Evolutionary conservation across 2,797 vertebrate genomes (phyloP).

Genomic region (Coregonus sp.): DNA sequence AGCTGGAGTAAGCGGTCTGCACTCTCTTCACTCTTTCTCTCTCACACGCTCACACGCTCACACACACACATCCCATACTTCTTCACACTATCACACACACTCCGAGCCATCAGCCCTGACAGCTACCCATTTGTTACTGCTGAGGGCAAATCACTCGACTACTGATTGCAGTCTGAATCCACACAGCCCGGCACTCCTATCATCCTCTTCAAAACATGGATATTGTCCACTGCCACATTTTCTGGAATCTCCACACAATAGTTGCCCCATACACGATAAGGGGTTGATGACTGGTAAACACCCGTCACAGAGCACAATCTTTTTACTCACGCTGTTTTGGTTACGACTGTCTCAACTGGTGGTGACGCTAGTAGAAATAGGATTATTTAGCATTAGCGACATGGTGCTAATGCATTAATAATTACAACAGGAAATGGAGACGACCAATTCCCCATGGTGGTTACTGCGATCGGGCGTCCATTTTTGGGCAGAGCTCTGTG

Average conservation of each 20-base stretch:
- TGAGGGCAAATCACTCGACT: slow-evolving; percentile 52
- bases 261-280: slow-evolving; percentile 38
- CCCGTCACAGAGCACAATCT: background rate
- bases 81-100: slow-evolving; percentile 10
- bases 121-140: slow-evolving; percentile 42
- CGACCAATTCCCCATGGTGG: background rate
- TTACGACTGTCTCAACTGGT: background rate
- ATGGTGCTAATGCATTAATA: no score
- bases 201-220: slow-evolving; percentile 30
- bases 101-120: slow-evolving; percentile 23
- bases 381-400: background rate
- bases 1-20: slow-evolving; percentile 43
- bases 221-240: slow-evolving; percentile 48
- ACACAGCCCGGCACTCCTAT: slow-evolving; percentile 32
- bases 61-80: slow-evolving; percentile 3
- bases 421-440: background rate
- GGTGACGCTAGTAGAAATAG: background rate
- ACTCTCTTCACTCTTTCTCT: slow-evolving; percentile 12
- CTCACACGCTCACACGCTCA: no score
- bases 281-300: slow-evolving; percentile 45
- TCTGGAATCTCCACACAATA: slow-evolving; percentile 41
- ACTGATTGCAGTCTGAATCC: slow-evolving; percentile 47
- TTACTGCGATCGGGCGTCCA: background rate
- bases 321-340: slow-evolving; percentile 35
- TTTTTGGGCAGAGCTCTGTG: background rate